These are phyloP conservation scores for Protaetia brevitarsis DNA, from an alignment of 1,140 invertebrate genomes.

Conservation along the genomic window DNA sequence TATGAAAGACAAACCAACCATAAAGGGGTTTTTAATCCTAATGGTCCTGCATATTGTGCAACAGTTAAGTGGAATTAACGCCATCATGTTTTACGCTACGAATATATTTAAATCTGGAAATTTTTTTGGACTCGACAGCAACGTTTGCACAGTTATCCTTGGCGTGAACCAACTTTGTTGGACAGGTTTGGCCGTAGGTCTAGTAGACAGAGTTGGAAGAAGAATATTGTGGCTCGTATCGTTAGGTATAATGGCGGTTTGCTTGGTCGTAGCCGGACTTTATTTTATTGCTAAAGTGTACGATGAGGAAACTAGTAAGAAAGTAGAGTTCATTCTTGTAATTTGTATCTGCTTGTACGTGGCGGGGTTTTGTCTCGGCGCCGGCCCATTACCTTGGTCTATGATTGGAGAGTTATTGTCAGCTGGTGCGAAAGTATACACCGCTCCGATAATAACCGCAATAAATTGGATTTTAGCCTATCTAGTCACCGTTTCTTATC, in stretches of 20 bases:
- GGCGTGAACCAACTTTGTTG: constrained; percentile 67
- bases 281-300: constrained; percentile 60
- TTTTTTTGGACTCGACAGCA: constrained; percentile 50
- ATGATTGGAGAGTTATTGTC: constrained; percentile 65
- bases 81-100: constrained; percentile 57
- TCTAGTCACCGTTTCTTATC: constrained; percentile 63
- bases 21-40: constrained; percentile 56
- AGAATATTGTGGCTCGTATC: constrained; percentile 66
- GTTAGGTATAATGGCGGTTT: constrained; percentile 58
- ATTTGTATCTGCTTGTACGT: constrained; percentile 27
- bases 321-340: constrained; percentile 36
- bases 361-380: constrained; percentile 43
- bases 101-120: constrained; percentile 47
- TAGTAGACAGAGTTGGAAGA: constrained; percentile 66
- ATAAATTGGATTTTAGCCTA: constrained; percentile 71
- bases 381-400: constrained; percentile 66
- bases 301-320: constrained; percentile 49
- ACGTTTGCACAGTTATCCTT: constrained; percentile 63
- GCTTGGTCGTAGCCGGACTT: constrained; percentile 62
- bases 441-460: constrained; percentile 60
- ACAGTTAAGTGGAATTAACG: constrained; percentile 60
- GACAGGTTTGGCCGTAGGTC: constrained; percentile 57
- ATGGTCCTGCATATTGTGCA: constrained; percentile 65
- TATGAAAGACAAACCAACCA: constrained; percentile 48
- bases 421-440: constrained; percentile 62